Evolutionary conservation across 2,888 invertebrate genomes (phyloP), one percentile per base, ranked within the genome.

Genomic region (Aquatica leii): DNA sequence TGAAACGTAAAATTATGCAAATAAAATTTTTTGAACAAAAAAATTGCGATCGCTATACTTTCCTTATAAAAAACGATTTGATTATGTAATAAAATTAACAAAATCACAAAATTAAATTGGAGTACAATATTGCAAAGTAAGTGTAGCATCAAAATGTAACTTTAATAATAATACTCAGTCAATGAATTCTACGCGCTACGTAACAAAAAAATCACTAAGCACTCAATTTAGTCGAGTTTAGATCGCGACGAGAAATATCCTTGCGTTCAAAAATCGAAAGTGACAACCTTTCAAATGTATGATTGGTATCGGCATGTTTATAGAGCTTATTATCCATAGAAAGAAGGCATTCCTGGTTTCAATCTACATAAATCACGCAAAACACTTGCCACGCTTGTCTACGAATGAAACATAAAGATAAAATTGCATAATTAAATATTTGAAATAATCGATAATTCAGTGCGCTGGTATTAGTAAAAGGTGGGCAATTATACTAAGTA

Each of bases 221-320:
- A 37, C 43, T 59, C 24, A 24, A 24, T 24, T 24, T 24, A 24
- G 24, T 24, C 24, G 24, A 6, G 4, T 24, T 24, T 24, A 24
- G 24, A 24, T 24, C 24, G 6, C 2, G 24, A 4, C 6, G 24
- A 24, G 24, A 24, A 46, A 46, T 20, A 46, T 46, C 46, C 46
- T 18, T 20, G 6, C 46, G 18, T 9, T 46, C 46, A 40, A 54
- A 17, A 54, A 54, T 31, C 21, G 53, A 54, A 54, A 54, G 53
- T 54, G 53, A 54, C 53, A 54, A 41, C 41, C 24, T 41, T 54
- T 41, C 46, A 54, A 54, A 54, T 15, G 21, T 35, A 40, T 24
- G 40, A 54, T 54, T 54, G 24, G 15, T 40, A 34, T 51, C 34
- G 14, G 24, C 50, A 51, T 34, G 15, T 50, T 46, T 46, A 46